Evolutionary conservation across 1,140 invertebrate genomes (phyloP).

Genomic region (Lepidurus apus): DNA sequence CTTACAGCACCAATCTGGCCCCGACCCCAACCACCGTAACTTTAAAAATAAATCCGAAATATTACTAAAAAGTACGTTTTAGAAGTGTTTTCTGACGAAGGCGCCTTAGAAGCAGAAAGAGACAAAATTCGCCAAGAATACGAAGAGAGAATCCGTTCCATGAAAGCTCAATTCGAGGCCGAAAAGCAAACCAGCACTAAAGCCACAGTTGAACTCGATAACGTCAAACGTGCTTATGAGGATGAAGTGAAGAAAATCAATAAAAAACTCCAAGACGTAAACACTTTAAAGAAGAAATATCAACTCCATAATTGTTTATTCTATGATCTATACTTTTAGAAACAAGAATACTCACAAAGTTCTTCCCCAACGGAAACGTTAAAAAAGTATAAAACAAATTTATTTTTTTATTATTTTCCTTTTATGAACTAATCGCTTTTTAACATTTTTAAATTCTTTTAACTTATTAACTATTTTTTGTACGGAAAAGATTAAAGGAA

Average conservation of each 20-base stretch:
- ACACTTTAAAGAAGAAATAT: background rate
- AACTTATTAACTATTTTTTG: background rate
- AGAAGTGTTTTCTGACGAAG: conserved; percentile 26
- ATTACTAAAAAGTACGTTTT: no score
- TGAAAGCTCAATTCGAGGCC: conserved; percentile 52
- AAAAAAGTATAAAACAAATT: background rate
- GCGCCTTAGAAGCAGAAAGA: conserved; percentile 47
- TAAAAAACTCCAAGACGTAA: conserved; percentile 32
- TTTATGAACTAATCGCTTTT: background rate
- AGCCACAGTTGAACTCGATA: conserved; percentile 54
- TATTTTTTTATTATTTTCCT: background rate
- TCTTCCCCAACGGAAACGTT: background rate
- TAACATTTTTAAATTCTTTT: background rate
- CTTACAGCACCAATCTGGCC: conserved; percentile 36
- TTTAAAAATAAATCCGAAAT: background rate
- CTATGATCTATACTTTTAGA: background rate
- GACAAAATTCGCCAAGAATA: conserved; percentile 46
- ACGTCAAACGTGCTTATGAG: conserved; percentile 54
- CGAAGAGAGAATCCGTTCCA: conserved; percentile 48
- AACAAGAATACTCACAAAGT: background rate
- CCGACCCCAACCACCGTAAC: background rate
- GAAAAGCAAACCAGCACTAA: conserved; percentile 55
- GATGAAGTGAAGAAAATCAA: conserved; percentile 48
- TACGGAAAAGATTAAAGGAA: conserved; percentile 53
- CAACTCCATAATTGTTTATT: background rate